Evolutionary conservation across 2,888 invertebrate species (phyloP), one percentile per base, ranked within the genome.

Genomic region (Eupithecia centaureata): DNA sequence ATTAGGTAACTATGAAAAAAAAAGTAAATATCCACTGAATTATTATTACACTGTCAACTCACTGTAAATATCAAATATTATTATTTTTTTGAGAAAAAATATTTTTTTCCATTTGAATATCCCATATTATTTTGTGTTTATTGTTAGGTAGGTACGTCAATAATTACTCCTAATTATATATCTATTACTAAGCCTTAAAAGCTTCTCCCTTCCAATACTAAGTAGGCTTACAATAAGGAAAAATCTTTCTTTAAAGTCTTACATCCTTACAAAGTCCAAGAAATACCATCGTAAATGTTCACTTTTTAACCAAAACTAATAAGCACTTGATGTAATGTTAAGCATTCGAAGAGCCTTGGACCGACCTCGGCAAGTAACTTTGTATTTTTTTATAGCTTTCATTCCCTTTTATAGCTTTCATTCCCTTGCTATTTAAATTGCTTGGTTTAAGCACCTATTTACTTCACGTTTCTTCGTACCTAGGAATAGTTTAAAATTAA

Each of bases 381-480:
- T 10, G 54, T n/a, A n/a, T n/a, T n/a, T 57, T 68, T 68, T 65
- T 67, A 65, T 57, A 59, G 35, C 56, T 32, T 35, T 56, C 60
- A 38, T 62, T 54, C 61, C 57, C 61, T 68, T 68, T 65, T 67
- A 65, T 57, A 59, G 35, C 56, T 32, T 35, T 56, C 60, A 38
- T 62, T 54, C 61, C 57, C 59, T 61, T 32, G 68, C 61, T 62
- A 67, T 68, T 71, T 68, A 68, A 68, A 71, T 60, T 30, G 30
- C 56, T 22, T 12, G 47, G 22, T 42, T n/a, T 42, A 38, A n/a
- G n/a, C n/a, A 1, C 25, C 25, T 25, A 25, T 25, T 15, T 52
- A 52, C 25, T 52, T 52, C 18, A 47, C 10, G 47, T 42, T 8
- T 27, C 27, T 25, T 27, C 52, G 52, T 52, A 27, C 7, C 27